phyloP scores from a whole-genome alignment of 2,888 invertebrate species.

The Phalera bucephala region DNA sequence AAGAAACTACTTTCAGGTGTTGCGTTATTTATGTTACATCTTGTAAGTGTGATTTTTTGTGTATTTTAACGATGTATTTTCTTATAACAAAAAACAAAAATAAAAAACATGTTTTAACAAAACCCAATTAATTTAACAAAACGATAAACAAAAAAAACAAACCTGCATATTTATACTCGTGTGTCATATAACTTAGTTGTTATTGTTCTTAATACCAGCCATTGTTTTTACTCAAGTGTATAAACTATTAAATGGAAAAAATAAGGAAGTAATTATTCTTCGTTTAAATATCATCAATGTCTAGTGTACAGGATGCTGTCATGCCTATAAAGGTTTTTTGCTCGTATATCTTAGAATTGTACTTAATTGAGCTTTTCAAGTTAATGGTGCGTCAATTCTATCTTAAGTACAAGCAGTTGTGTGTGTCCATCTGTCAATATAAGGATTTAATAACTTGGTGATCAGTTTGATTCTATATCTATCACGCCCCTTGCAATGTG shows the following conservation, averaged over 20 bases:
- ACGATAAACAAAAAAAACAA: slow-evolving; percentile 16
- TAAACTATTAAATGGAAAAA: slow-evolving; percentile 42
- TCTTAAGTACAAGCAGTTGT: too few relatives aligned
- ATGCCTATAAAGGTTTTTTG: slow-evolving; percentile 1
- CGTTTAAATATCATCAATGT: slow-evolving; percentile 23
- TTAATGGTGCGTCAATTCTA: background rate
- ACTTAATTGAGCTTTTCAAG: background rate
- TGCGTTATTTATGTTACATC: too few relatives aligned
- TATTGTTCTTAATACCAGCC: slow-evolving; percentile 50
- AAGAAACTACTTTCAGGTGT: too few relatives aligned
- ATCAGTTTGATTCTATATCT: too few relatives aligned
- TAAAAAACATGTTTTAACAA: background rate
- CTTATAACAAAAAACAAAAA: background rate
- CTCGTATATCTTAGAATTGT: background rate
- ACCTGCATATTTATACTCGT: too few relatives aligned
- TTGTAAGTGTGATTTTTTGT: too few relatives aligned
- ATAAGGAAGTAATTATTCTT: slow-evolving; percentile 48
- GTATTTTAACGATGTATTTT: too few relatives aligned
- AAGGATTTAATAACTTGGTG: too few relatives aligned
- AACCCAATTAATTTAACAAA: background rate
- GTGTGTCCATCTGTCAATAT: too few relatives aligned
- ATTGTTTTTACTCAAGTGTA: slow-evolving; percentile 47
- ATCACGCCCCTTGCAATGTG: too few relatives aligned
- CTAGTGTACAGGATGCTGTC: slow-evolving; percentile 2
- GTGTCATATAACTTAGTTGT: too few relatives aligned